Evolutionary conservation across 2,113 vertebrate species (phyloP).

Genomic region (Leucopsar rothschildi): DNA sequence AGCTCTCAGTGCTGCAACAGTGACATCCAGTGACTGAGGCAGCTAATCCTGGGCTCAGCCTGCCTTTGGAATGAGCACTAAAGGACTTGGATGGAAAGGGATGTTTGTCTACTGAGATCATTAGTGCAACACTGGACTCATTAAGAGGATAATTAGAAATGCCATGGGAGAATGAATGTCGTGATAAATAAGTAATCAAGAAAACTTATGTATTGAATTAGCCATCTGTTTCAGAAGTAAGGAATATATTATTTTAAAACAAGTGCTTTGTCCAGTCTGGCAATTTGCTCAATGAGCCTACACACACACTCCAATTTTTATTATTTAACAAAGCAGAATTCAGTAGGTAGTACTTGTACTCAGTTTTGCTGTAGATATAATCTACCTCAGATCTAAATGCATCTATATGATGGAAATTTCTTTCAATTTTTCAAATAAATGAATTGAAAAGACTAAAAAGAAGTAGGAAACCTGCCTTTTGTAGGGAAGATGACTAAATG

Average conservation of each 20-base stretch:
- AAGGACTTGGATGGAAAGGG: background rate
- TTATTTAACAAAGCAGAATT: background rate
- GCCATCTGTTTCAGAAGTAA: background rate
- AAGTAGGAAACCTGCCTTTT: background rate
- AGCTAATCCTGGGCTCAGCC: background rate
- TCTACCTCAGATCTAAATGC: background rate
- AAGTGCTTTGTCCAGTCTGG: background rate
- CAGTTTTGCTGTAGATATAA: background rate
- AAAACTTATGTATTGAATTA: background rate
- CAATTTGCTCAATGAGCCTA: background rate
- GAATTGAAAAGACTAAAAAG: background rate
- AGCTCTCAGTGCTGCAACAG: constrained; percentile 44
- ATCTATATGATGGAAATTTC: background rate
- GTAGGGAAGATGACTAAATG: background rate
- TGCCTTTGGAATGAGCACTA: background rate
- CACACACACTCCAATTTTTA: accelerated
- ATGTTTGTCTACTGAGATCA: background rate
- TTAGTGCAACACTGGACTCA: background rate
- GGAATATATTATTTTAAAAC: background rate
- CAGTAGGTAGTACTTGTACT: background rate
- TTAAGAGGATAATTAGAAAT: background rate
- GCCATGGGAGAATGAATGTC: background rate
- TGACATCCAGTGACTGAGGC: constrained; percentile 56
- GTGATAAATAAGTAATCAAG: background rate
- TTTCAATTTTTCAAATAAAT: background rate